phyloP scores from a whole-genome alignment of 2,113 vertebrate species.

The Procavia capensis region DNA sequence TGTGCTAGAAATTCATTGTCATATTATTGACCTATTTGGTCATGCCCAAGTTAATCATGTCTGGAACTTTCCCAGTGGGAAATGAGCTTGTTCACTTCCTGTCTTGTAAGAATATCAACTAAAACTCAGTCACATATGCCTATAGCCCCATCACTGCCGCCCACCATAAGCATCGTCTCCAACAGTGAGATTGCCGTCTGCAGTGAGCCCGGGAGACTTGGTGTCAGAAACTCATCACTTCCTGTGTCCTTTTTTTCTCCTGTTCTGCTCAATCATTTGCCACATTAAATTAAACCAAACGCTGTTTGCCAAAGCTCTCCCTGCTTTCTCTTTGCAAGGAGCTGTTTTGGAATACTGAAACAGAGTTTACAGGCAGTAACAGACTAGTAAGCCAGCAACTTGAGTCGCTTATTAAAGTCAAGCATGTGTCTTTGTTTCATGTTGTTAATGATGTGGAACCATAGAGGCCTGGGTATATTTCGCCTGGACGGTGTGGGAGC shows the following conservation, averaged over 20 bases:
- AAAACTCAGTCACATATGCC: slow-evolving; percentile 89
- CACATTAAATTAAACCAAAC: slow-evolving; percentile 83
- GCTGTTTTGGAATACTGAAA: slow-evolving; percentile 89
- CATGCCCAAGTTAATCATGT: slow-evolving; percentile 92
- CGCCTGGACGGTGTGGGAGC: slow-evolving; percentile 92
- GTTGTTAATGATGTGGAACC: slow-evolving; percentile 95
- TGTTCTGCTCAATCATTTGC: slow-evolving; percentile 82
- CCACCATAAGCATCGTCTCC: slow-evolving; percentile 79
- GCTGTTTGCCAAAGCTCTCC: slow-evolving; percentile 76
- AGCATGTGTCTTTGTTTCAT: slow-evolving; percentile 95
- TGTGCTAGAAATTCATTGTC: slow-evolving; percentile 89
- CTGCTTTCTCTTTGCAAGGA: slow-evolving; percentile 82
- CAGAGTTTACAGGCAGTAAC: slow-evolving; percentile 91
- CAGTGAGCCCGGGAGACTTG: slow-evolving; percentile 75
- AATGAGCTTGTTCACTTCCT: slow-evolving; percentile 88
- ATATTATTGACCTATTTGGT: slow-evolving; percentile 92
- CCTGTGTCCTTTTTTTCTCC: slow-evolving; percentile 61
- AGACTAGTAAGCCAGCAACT: slow-evolving; percentile 93
- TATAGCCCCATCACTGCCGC: slow-evolving; percentile 80
- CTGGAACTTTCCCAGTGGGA: slow-evolving; percentile 91
- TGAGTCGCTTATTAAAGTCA: slow-evolving; percentile 95
- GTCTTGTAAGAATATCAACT: slow-evolving; percentile 88
- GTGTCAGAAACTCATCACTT: slow-evolving; percentile 87
- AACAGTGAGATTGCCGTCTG: slow-evolving; percentile 81
- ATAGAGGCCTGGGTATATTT: slow-evolving; percentile 90